These are phyloP conservation scores for Baronia brevicornis DNA, from an alignment of 2,888 invertebrate species.

Conservation along the genomic window DNA sequence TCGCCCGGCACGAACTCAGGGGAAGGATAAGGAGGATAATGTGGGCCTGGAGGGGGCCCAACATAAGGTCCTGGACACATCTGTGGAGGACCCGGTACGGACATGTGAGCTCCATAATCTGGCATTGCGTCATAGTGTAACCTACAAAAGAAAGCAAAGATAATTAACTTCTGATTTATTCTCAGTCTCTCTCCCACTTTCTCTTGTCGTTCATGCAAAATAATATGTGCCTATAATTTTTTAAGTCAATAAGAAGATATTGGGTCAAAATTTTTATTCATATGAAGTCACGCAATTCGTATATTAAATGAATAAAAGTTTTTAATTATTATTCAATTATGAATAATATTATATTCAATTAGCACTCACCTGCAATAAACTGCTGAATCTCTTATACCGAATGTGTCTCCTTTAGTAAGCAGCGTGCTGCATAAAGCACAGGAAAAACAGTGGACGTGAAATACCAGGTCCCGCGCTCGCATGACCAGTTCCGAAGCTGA, in stretches of 20 bases:
- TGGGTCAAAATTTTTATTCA: too few relatives aligned
- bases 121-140: slow-evolving; percentile 71
- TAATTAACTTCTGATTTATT: too few relatives aligned
- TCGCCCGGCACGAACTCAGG: slow-evolving; percentile 74
- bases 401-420: slow-evolving; percentile 95
- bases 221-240: too few relatives aligned
- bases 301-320: too few relatives aligned
- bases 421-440: slow-evolving; percentile 91
- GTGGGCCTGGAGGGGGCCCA: slow-evolving; percentile 59
- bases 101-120: slow-evolving; percentile 73
- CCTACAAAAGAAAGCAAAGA: slow-evolving; percentile 31
- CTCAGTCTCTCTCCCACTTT: too few relatives aligned
- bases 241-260: too few relatives aligned
- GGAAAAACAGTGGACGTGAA: slow-evolving; percentile 96
- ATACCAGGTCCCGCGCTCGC: slow-evolving; percentile 93
- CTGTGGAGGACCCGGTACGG: slow-evolving; percentile 75
- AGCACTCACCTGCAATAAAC: slow-evolving; percentile 85
- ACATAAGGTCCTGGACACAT: slow-evolving; percentile 74
- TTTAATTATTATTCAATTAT: too few relatives aligned
- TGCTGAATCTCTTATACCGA: slow-evolving; percentile 91
- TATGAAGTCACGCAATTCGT: too few relatives aligned
- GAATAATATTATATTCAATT: background rate
- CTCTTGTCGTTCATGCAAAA: background rate
- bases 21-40: slow-evolving; percentile 75
- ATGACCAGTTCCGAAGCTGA: slow-evolving; percentile 95